Evolutionary conservation across 2,888 invertebrate genomes (phyloP).

Genomic region (Catocala sponsa): DNA sequence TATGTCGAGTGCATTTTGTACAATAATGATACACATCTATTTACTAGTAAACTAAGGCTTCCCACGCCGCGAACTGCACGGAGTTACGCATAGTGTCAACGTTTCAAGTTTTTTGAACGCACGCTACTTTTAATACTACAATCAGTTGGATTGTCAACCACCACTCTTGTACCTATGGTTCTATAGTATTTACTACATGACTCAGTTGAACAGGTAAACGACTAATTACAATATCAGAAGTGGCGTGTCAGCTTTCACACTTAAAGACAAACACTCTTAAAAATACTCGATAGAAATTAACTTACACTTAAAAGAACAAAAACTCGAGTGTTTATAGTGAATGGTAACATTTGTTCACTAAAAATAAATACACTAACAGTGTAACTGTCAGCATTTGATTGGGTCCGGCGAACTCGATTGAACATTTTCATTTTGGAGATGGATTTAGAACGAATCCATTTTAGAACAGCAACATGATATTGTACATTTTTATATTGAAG

Average conservation of each 20-base stretch:
- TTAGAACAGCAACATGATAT: slow-evolving; percentile 30
- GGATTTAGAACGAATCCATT: slow-evolving; percentile 46
- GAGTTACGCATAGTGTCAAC: slow-evolving; percentile 47
- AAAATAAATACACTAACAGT: slow-evolving; percentile 63
- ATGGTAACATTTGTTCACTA: slow-evolving; percentile 87
- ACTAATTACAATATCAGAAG: slow-evolving; percentile 31
- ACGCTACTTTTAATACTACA: slow-evolving; percentile 42
- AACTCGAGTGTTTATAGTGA: slow-evolving; percentile 79
- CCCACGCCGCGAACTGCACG: slow-evolving; percentile 41
- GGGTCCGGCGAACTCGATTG: slow-evolving; percentile 40
- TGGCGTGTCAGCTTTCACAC: slow-evolving; percentile 30
- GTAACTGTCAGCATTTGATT: slow-evolving; percentile 44
- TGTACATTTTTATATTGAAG: too few species aligned
- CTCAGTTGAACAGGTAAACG: slow-evolving; percentile 42
- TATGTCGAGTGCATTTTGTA: slow-evolving; percentile 83
- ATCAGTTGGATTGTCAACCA: slow-evolving; percentile 35
- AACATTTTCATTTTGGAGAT: slow-evolving; percentile 32
- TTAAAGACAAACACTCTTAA: slow-evolving; percentile 60
- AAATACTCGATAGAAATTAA: slow-evolving; percentile 70
- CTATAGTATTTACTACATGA: slow-evolving; percentile 41
- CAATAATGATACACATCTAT: slow-evolving; percentile 81
- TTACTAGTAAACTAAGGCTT: slow-evolving; percentile 69
- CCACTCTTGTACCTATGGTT: slow-evolving; percentile 39
- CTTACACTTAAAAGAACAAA: slow-evolving; percentile 77
- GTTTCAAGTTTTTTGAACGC: slow-evolving; percentile 48